Conservation (phyloP, 1,140 invertebrate species). For the Drosophila watanabei region DNA sequence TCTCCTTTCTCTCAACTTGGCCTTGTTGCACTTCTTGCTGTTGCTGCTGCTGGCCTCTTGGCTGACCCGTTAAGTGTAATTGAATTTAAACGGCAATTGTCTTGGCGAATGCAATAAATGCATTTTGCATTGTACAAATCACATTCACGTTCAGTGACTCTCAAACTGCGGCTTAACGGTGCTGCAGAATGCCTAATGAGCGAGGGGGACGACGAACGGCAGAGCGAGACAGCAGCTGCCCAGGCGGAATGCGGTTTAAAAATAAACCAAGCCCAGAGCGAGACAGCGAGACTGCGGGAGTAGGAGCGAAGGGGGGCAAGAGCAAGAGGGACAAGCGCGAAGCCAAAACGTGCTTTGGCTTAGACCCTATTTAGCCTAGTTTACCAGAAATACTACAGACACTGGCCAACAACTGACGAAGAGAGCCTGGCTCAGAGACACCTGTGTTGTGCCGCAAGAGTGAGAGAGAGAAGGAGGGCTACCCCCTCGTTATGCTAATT, state of each 20-base stretch:
- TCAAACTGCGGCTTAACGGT: slow-evolving; percentile 68
- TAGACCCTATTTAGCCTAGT: slow-evolving; percentile 82
- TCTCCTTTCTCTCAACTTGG: slow-evolving; percentile 33
- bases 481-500: slow-evolving; percentile 62
- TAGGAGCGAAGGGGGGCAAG: slow-evolving; percentile 1
- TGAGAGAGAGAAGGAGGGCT: slow-evolving; percentile 14
- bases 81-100: slow-evolving; percentile 75
- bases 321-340: slow-evolving; percentile 17
- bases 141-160: slow-evolving; percentile 43
- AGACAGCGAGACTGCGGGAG: slow-evolving; percentile 7
- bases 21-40: slow-evolving; percentile 37
- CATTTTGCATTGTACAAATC: slow-evolving; percentile 48
- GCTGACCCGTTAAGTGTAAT: slow-evolving; percentile 69
- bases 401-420: slow-evolving; percentile 25
- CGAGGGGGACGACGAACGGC: slow-evolving; percentile 17
- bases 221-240: slow-evolving; percentile 47
- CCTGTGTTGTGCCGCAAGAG: slow-evolving; percentile 50
- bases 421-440: slow-evolving; percentile 58
- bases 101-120: slow-evolving; percentile 56
- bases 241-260: slow-evolving; percentile 79
- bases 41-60: slow-evolving; percentile 55
- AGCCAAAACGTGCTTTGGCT: slow-evolving; percentile 79
- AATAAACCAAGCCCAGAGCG: slow-evolving; percentile 69
- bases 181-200: slow-evolving; percentile 43
- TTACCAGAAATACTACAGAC: slow-evolving; percentile 43